Conservation (phyloP, 2,797 vertebrate species). For the Lagodon rhomboides region DNA sequence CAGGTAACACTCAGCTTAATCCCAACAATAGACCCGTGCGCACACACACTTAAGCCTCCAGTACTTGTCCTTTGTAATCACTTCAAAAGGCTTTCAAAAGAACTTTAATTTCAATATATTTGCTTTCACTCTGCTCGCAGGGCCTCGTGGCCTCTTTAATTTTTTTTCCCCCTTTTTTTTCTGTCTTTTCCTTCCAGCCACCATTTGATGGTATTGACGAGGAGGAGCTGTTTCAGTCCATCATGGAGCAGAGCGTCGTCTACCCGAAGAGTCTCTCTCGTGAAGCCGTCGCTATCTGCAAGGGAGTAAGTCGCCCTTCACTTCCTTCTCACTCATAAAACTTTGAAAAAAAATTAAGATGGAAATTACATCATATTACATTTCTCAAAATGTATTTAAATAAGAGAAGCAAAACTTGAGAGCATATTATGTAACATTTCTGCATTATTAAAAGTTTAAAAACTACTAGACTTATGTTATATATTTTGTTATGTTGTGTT, state of each 20-base stretch:
- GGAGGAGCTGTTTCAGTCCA: constrained; percentile 94
- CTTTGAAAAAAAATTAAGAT: constrained; percentile 11
- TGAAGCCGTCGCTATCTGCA: constrained; percentile 94
- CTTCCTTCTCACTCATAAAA: background rate
- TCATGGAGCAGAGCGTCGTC: constrained; percentile 93
- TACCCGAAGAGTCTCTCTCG: constrained; percentile 93
- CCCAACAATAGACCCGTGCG: constrained; percentile 16
- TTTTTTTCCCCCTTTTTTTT: background rate
- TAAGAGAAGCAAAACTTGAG: background rate
- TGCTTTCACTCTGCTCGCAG: constrained; percentile 28
- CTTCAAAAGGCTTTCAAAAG: constrained; percentile 53
- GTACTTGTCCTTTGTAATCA: constrained; percentile 50
- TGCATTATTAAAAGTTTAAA: too few species aligned
- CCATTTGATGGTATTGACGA: constrained; percentile 95
- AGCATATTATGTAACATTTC: too few species aligned
- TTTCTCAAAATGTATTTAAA: constrained; percentile 5
- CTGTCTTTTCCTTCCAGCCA: constrained; percentile 79
- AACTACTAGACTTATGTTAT: too few species aligned
- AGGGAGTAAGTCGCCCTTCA: constrained; percentile 86
- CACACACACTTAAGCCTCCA: constrained; percentile 33
- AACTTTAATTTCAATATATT: constrained; percentile 50
- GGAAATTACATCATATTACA: background rate
- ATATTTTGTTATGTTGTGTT: too few species aligned
- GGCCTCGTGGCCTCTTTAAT: constrained; percentile 11
- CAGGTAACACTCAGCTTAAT: constrained; percentile 83